Evolutionary conservation across 2,113 vertebrate species (phyloP), one percentile per base, ranked within the genome.

Genomic region (Orthonyx spaldingii): DNA sequence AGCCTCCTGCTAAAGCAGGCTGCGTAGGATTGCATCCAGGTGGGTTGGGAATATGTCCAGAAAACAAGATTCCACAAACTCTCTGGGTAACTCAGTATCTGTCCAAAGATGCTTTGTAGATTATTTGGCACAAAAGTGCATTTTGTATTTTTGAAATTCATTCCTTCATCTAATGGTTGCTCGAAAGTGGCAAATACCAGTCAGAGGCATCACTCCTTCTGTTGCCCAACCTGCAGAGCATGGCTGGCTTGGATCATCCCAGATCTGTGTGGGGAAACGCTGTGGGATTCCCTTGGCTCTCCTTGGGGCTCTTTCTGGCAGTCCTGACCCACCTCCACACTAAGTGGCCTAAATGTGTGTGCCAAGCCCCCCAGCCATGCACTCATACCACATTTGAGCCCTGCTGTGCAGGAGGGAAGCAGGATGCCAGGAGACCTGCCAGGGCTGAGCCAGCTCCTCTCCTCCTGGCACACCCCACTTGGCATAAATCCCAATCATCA

Each of bases 241-340:
- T 28, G 53, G 2, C 18, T 63, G 32, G 8, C 24, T 55, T 23
- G 24, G 60, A 7, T 77, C 18, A 10, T 2, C 33, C 8, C 24
- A 52, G 21, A 10, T 6, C 26, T 3, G 4, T 2, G 2, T 0
- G 5, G 24, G 19, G 37, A 56, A 35, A 7, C 0, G 2, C 18
- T 59, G 7, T 1, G 41, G 10, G 32, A 3, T 84, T 7, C 6
- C 4, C n/a, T 35, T 2, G 11, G 19, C n/a, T 44, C 22, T 57
- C 21, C 33, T 33, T 7, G 9, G 20, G 9, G 33, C 3, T 71
- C 30, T 42, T 37, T 63, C 44, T 52, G 60, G 22, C 12, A 50
- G 14, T 11, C 23, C 16, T 64, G 59, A 42, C 26, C 16, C 35
- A 27, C 16, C 13, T 35, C 30, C 33, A 7, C 2, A 0, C 1